Evolutionary conservation across 2,888 invertebrate species (phyloP).

Genomic region (Hirtodrosophila histrioides): DNA sequence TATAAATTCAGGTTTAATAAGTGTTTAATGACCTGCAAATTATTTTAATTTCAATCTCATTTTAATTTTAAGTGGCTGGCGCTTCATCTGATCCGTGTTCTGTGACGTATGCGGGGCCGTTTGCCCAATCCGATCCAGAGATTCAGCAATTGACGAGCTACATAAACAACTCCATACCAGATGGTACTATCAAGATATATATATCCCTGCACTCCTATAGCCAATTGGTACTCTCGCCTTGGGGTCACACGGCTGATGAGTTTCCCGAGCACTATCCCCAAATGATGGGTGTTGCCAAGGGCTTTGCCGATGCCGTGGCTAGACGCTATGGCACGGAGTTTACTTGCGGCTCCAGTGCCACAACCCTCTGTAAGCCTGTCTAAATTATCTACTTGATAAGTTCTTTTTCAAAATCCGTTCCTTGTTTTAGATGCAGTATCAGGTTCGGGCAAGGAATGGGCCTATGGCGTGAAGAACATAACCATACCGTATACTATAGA

Average conservation of each 20-base stretch:
- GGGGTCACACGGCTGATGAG: constrained; percentile 85
- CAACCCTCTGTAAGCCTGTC: constrained; percentile 85
- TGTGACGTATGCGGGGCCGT: constrained; percentile 85
- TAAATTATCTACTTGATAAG: neutral
- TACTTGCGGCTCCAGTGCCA: constrained; percentile 86
- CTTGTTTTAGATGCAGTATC: constrained; percentile 81
- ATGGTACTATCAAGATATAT: constrained; percentile 85
- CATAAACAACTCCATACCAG: constrained; percentile 83
- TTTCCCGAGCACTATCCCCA: constrained; percentile 85
- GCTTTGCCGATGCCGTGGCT: constrained; percentile 85
- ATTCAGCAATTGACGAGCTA: constrained; percentile 85
- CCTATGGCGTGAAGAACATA: constrained; percentile 85
- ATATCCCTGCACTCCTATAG: constrained; percentile 88
- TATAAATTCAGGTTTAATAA: no score
- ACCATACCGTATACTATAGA: constrained; percentile 86
- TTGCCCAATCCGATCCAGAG: constrained; percentile 86
- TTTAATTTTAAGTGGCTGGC: constrained; percentile 81
- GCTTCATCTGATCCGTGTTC: constrained; percentile 84
- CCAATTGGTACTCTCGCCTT: constrained; percentile 87
- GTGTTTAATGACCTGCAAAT: no score
- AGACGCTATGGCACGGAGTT: constrained; percentile 85
- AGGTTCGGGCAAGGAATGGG: constrained; percentile 86
- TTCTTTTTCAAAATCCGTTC: neutral
- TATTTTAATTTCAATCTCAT: no score
- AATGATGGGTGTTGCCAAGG: constrained; percentile 86